These are phyloP conservation scores for Pseudanteris insignis DNA, from an alignment of 2,888 invertebrate genomes.

Conservation along the genomic window DNA sequence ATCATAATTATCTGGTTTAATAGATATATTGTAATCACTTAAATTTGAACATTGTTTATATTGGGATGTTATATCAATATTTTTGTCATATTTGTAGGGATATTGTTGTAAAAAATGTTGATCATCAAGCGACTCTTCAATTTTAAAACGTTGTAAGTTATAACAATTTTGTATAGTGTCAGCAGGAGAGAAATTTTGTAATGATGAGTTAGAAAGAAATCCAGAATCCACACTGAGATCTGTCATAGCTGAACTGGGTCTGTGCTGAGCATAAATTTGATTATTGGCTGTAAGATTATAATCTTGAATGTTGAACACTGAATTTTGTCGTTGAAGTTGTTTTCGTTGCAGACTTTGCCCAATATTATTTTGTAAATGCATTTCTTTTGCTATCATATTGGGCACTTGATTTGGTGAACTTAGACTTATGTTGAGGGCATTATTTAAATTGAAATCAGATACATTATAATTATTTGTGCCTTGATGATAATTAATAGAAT, in stretches of 20 bases:
- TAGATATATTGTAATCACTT: constrained; percentile 52
- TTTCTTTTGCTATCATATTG: constrained; percentile 49
- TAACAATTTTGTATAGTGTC: constrained; percentile 58
- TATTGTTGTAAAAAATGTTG: constrained; percentile 50
- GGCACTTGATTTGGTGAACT: constrained; percentile 47
- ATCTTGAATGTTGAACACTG: constrained; percentile 56
- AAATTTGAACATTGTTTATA: constrained; percentile 47
- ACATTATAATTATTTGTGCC: constrained; percentile 8
- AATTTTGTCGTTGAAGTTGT: constrained; percentile 50
- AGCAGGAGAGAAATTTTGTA: constrained; percentile 61
- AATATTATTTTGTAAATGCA: constrained; percentile 50
- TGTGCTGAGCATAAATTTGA: constrained; percentile 48
- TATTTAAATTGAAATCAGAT: constrained; percentile 59
- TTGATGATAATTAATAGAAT: constrained; percentile 58
- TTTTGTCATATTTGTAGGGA: constrained; percentile 52
- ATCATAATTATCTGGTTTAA: constrained; percentile 47
- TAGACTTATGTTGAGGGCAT: constrained; percentile 47
- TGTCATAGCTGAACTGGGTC: constrained; percentile 60
- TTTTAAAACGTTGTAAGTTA: constrained; percentile 54
- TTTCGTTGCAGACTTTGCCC: constrained; percentile 48
- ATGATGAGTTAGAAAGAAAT: constrained; percentile 59
- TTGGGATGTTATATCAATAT: constrained; percentile 1
- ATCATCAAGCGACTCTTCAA: constrained; percentile 58
- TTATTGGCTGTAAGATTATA: constrained; percentile 50
- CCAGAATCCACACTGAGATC: constrained; percentile 60